A percentile compares a stretch with the other conserved stretches of the same genome.
Conservation (phyloP, 2,797 vertebrate species). For the Pachyuromys duprasi region DNA sequence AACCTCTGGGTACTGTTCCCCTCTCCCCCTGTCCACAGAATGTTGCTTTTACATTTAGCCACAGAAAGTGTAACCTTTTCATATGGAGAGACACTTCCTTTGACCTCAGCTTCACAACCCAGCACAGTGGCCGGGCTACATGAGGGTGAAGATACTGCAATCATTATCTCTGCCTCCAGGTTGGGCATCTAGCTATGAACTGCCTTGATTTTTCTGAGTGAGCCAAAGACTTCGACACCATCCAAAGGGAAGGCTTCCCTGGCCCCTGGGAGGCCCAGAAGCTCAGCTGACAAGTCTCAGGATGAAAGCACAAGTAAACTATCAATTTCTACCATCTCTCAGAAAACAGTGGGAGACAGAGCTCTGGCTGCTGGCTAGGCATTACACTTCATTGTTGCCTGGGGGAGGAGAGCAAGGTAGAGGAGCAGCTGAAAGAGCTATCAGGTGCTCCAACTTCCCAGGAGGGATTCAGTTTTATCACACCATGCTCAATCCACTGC, state of each 20-base stretch:
- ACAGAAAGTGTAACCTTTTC: neutral
- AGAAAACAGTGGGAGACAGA: neutral
- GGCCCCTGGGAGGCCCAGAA: neutral
- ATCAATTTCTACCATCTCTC: neutral
- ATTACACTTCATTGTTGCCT: neutral
- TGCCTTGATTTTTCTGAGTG: neutral
- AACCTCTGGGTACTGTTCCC: neutral
- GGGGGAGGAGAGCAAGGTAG: neutral
- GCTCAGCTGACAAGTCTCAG: neutral
- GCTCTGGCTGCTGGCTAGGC: neutral
- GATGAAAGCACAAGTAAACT: neutral
- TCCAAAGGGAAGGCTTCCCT: neutral
- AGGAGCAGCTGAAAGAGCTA: neutral
- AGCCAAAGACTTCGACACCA: neutral
- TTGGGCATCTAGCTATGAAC: neutral
- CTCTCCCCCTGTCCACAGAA: neutral
- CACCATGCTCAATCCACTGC: neutral
- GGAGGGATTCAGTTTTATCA: fast-evolving
- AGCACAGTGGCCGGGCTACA: neutral
- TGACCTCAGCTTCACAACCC: neutral
- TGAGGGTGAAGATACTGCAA: neutral
- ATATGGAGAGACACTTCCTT: neutral
- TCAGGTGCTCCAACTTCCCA: neutral
- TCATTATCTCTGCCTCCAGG: fast-evolving
- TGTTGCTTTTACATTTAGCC: neutral